phyloP scores from a whole-genome alignment of 2,113 vertebrate species.

The Tor tambroides region DNA sequence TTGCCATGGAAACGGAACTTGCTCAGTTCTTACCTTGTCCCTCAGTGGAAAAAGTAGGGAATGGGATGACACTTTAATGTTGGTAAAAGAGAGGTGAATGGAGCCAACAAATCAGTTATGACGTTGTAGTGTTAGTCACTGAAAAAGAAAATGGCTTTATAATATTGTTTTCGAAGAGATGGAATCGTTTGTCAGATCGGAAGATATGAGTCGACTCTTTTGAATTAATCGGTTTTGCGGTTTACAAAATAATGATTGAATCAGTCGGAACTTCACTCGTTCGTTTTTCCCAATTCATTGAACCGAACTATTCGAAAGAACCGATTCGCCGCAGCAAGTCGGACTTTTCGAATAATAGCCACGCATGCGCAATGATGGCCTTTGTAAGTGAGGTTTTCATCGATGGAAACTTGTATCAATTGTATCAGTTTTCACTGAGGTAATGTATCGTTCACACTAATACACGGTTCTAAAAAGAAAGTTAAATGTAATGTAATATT shows the following conservation, averaged over 20 bases:
- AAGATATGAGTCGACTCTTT: neutral
- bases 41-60: neutral
- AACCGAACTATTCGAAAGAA: neutral
- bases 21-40: neutral
- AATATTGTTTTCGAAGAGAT: neutral
- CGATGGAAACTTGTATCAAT: neutral
- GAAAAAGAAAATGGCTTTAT: neutral
- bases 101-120: neutral
- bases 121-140: neutral
- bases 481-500: too few species aligned
- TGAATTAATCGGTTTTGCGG: neutral
- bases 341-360: neutral
- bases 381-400: neutral
- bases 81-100: neutral
- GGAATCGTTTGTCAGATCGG: neutral
- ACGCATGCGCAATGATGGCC: neutral
- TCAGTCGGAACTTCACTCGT: neutral
- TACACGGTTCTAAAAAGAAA: neutral
- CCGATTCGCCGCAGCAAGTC: neutral
- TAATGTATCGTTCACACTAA: neutral
- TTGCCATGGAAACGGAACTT: slow-evolving; percentile 13
- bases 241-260: slow-evolving; percentile 2
- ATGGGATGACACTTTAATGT: neutral
- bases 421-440: neutral
- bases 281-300: neutral